Conservation (phyloP, 2,797 vertebrate genomes). For the Psittacula echo region DNA sequence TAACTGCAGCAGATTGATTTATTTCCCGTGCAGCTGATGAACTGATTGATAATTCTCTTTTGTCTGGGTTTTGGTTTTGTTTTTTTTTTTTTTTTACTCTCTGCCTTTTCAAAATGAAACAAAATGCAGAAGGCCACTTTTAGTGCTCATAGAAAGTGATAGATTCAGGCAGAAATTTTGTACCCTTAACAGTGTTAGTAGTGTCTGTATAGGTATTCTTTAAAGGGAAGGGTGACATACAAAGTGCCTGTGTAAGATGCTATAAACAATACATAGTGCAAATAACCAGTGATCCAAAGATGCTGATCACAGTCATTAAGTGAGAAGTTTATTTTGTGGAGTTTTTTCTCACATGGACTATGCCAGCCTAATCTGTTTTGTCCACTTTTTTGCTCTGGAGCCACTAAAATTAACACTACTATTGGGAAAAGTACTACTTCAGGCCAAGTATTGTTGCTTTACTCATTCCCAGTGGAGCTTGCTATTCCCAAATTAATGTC, state of each 20-base stretch:
- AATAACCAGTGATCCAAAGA: not conserved
- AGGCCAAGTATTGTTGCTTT: not conserved
- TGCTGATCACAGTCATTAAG: not conserved
- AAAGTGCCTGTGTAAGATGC: not conserved
- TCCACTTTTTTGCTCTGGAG: not conserved
- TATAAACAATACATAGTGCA: not conserved
- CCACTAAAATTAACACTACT: not conserved
- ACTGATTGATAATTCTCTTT: not conserved
- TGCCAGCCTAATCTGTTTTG: not conserved
- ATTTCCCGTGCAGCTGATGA: not conserved
- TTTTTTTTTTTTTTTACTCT: not conserved
- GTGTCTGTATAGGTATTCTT: not conserved
- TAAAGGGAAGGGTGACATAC: not conserved
- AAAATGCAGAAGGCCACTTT: conserved; percentile 39
- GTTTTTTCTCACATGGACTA: not conserved
- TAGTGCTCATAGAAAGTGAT: conserved; percentile 27
- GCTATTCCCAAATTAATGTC: not conserved
- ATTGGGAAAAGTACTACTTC: not conserved
- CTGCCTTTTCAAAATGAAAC: conserved; percentile 32
- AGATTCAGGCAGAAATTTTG: conserved; percentile 18
- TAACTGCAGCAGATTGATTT: not conserved
- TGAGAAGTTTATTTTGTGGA: not conserved
- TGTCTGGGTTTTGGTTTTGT: not conserved
- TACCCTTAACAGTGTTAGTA: not conserved
- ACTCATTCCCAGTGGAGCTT: not conserved